Conservation (phyloP, 2,113 vertebrate species). For the Cichladusa arquata region DNA sequence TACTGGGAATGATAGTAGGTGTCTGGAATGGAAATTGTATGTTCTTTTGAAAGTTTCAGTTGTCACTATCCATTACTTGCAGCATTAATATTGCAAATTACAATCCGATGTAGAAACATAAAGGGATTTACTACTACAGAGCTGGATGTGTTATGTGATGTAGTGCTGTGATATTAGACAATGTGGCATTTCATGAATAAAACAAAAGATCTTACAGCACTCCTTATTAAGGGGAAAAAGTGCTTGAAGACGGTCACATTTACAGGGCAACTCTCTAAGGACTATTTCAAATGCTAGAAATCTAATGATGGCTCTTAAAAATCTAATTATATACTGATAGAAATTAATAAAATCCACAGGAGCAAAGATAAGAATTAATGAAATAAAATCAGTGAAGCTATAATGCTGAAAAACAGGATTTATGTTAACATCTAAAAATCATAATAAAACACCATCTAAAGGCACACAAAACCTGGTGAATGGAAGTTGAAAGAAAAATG, state of each 20-base stretch:
- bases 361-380: slow-evolving; percentile 5
- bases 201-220: slow-evolving; percentile 20
- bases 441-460: background rate
- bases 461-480: background rate
- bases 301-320: slow-evolving; percentile 28
- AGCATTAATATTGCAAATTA: slow-evolving; percentile 39
- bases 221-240: background rate
- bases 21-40: slow-evolving; percentile 45
- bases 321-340: background rate
- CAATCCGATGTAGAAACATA: slow-evolving; percentile 15
- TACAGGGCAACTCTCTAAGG: background rate
- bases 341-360: slow-evolving; percentile 1
- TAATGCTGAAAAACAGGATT: background rate
- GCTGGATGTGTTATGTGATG: slow-evolving; percentile 40
- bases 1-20: slow-evolving; percentile 44
- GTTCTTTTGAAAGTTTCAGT: slow-evolving; percentile 39
- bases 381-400: background rate
- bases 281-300: background rate
- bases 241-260: background rate
- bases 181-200: slow-evolving; percentile 28
- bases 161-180: slow-evolving; percentile 30
- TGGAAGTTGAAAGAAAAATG: background rate
- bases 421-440: background rate
- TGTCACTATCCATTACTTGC: slow-evolving; percentile 21
- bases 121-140: slow-evolving; percentile 46